phyloP scores from a whole-genome alignment of 2,113 vertebrate species.

The Craseonycteris thonglongyai region DNA sequence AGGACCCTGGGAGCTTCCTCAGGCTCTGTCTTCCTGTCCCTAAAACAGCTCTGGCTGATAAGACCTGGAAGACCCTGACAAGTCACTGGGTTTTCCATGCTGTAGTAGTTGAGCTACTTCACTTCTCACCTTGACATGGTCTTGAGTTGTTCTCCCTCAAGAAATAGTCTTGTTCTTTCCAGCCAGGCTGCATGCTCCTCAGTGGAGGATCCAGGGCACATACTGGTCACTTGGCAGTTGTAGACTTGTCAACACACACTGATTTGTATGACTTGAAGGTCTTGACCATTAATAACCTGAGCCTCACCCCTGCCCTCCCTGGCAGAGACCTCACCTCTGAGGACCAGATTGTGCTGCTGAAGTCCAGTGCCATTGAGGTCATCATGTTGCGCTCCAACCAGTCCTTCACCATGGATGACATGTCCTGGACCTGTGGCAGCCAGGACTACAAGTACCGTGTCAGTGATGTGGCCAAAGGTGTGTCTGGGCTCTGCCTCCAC shows the following conservation, averaged over 20 bases:
- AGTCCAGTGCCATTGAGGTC: constrained; percentile 97
- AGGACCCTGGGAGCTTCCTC: background rate
- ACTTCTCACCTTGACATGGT: background rate
- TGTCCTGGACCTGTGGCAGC: constrained; percentile 94
- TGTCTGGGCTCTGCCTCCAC: background rate
- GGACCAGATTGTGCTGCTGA: constrained; percentile 97
- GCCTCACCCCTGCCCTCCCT: background rate
- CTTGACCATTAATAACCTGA: background rate
- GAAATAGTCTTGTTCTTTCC: background rate
- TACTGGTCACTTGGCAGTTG: background rate
- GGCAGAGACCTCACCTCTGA: constrained; percentile 90
- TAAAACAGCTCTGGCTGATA: background rate
- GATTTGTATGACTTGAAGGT: background rate
- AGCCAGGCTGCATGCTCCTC: background rate
- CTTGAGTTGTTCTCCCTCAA: background rate
- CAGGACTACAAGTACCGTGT: constrained; percentile 92
- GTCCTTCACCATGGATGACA: constrained; percentile 94
- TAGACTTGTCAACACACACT: background rate
- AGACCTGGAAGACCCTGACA: background rate
- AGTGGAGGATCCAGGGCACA: background rate
- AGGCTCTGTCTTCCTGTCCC: background rate
- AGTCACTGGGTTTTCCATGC: background rate
- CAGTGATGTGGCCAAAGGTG: constrained; percentile 93
- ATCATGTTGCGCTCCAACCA: constrained; percentile 98
- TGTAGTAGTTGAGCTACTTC: background rate